Conservation (phyloP, 2,113 vertebrate species). For the Lagopus muta region DNA sequence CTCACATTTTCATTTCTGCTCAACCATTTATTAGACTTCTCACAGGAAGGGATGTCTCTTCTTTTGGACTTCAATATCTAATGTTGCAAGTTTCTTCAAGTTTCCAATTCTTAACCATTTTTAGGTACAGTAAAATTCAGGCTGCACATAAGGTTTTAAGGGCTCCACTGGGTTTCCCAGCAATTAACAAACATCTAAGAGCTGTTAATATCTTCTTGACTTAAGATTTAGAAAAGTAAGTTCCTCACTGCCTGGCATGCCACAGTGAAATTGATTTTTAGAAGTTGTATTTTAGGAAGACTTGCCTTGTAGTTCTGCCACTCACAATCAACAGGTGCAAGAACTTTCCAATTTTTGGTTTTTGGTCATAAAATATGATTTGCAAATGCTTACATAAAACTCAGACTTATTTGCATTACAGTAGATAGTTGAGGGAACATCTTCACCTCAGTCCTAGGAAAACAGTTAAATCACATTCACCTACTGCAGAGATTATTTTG, state of each 20-base stretch:
- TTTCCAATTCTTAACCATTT: background rate
- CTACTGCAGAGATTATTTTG: background rate
- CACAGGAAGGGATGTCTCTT: fast-evolving
- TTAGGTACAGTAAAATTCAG: background rate
- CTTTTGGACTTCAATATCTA: background rate
- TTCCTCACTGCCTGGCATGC: background rate
- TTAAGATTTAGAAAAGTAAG: background rate
- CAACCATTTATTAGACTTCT: background rate
- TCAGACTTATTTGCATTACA: background rate
- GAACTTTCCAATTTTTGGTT: background rate
- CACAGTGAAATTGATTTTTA: background rate
- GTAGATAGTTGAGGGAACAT: fast-evolving
- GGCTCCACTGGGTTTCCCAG: background rate
- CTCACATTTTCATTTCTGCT: background rate
- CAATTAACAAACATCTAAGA: background rate
- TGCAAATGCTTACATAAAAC: background rate
- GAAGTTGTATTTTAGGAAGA: background rate
- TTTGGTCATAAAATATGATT: background rate
- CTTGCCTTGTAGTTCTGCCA: background rate
- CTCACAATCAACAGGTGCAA: background rate
- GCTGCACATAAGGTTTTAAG: background rate
- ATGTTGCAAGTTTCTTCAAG: background rate
- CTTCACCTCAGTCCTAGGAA: background rate
- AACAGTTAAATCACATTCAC: background rate
- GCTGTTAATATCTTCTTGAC: background rate